Conservation (phyloP, 2,797 vertebrate species). For the Lepilemur septentrionalis region DNA sequence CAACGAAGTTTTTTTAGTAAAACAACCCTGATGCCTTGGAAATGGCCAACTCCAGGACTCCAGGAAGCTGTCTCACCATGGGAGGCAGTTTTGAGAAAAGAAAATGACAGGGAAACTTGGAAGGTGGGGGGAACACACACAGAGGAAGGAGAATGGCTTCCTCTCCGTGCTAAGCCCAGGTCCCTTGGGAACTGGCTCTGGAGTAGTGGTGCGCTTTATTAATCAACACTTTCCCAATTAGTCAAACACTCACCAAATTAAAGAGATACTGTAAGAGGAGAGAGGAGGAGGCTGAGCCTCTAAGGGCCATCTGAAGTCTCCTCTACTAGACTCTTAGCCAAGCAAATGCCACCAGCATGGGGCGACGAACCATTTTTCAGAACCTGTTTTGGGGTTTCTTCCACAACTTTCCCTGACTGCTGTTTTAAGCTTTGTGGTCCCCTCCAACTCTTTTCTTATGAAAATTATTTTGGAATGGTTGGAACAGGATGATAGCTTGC, state of each 20-base stretch:
- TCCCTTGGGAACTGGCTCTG: background rate
- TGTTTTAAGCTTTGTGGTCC: conserved; percentile 5
- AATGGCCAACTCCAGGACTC: background rate
- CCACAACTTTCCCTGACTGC: background rate
- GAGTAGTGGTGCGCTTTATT: conserved; percentile 33
- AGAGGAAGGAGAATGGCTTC: background rate
- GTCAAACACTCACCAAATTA: conserved; percentile 42
- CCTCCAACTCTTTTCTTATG: background rate
- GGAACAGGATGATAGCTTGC: conserved; percentile 22
- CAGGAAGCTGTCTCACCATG: background rate
- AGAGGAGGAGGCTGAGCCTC: background rate
- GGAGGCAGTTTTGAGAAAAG: background rate
- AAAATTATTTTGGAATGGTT: conserved; percentile 29
- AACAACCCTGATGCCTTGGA: background rate
- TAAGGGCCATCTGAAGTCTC: background rate
- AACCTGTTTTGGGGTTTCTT: background rate
- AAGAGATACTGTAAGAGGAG: conserved; percentile 15
- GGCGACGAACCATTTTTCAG: conserved; percentile 36
- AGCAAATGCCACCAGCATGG: background rate
- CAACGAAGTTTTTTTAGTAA: background rate
- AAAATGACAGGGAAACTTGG: background rate
- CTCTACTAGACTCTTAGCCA: background rate
- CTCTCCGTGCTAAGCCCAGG: background rate
- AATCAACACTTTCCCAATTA: conserved; percentile 66
- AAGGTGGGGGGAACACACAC: background rate